Evolutionary conservation across 37 sponge, comb jelly and placozoan genomes (phyloP).

Genomic region (Mnemiopsis leidyi): DNA sequence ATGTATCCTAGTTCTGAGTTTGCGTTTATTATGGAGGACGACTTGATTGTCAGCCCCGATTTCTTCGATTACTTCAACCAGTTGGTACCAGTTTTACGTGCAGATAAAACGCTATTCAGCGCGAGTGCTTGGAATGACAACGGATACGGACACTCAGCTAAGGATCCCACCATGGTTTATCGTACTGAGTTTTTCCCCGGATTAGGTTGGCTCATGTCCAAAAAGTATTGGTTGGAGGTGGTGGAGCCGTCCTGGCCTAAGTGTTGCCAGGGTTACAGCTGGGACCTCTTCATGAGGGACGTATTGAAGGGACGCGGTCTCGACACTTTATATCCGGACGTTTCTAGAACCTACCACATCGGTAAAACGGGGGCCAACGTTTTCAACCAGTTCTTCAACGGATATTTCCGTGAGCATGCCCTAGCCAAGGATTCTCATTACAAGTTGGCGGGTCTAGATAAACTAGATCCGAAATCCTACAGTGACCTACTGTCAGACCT

Average conservation of each 20-base stretch:
- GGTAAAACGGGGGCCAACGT: slow-evolving; percentile 29
- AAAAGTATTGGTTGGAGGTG: background rate
- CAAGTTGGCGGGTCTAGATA: background rate
- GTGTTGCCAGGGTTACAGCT: slow-evolving; percentile 65
- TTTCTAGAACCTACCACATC: slow-evolving; percentile 50
- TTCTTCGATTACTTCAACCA: slow-evolving; percentile 67
- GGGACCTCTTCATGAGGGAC: slow-evolving; percentile 42
- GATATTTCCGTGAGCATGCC: background rate
- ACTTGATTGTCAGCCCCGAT: slow-evolving; percentile 67
- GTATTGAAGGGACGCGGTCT: slow-evolving; percentile 34
- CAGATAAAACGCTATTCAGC: slow-evolving; percentile 62
- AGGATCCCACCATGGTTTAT: slow-evolving; percentile 45
- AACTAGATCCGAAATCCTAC: background rate
- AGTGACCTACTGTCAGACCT: background rate
- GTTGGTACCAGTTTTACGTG: slow-evolving; percentile 29
- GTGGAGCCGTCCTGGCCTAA: slow-evolving; percentile 5
- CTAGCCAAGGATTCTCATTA: background rate
- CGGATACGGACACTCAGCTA: slow-evolving; percentile 19
- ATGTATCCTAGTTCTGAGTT: slow-evolving; percentile 62
- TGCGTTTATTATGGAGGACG: slow-evolving; percentile 66
- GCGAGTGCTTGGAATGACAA: slow-evolving; percentile 69
- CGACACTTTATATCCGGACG: slow-evolving; percentile 65
- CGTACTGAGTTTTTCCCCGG: slow-evolving; percentile 68
- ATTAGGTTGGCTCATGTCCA: slow-evolving; percentile 39
- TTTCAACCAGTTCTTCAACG: slow-evolving; percentile 4